phyloP scores from a whole-genome alignment of 1,140 invertebrate species.

The Chironomus striatipennis region DNA sequence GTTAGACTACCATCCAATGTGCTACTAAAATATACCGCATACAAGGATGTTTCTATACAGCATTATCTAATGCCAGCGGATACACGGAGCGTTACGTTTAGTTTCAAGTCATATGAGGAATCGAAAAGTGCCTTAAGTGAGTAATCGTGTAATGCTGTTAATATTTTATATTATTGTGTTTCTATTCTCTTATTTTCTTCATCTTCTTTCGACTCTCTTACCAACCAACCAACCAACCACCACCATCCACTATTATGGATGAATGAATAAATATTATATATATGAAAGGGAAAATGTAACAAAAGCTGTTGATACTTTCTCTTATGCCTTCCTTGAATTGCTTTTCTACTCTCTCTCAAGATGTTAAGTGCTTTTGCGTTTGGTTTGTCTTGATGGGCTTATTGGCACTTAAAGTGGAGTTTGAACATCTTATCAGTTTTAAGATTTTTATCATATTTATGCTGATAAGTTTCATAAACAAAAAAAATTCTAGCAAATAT shows the following conservation, averaged over 20 bases:
- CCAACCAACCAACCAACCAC: neutral
- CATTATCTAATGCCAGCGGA: constrained; percentile 36
- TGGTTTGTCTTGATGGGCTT: no score
- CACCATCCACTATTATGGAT: neutral
- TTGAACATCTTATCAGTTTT: no score
- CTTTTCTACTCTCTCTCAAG: no score
- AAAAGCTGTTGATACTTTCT: no score
- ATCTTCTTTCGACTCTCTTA: neutral
- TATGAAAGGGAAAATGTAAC: no score
- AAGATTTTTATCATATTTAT: no score
- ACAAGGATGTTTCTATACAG: constrained; percentile 39
- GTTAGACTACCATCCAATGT: constrained; percentile 38
- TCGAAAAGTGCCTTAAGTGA: constrained; percentile 39
- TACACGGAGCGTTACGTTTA: constrained; percentile 33
- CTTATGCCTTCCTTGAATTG: no score
- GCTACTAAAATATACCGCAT: constrained; percentile 36
- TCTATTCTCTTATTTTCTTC: neutral
- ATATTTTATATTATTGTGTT: constrained; percentile 19
- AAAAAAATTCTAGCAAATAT: no score
- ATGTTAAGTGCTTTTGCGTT: no score
- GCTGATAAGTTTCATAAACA: no score
- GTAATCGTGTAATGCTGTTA: constrained; percentile 27
- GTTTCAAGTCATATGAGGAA: constrained; percentile 38
- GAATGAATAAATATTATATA: no score
- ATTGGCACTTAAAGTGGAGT: no score